Base-by-base conservation (phyloP, 1,140 invertebrate genomes). In the Drosophila watanabei region DNA sequence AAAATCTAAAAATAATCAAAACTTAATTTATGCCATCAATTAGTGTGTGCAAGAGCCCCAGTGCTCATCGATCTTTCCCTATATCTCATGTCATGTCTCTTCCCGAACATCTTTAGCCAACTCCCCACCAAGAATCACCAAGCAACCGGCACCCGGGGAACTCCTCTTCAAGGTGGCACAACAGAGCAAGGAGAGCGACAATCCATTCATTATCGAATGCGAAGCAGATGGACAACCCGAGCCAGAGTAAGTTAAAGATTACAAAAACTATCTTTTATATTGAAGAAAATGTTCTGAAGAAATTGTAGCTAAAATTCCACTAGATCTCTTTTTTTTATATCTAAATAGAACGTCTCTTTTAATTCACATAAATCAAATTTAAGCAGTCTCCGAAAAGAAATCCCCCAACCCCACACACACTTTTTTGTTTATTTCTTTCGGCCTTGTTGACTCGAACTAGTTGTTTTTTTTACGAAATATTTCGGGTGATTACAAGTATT, bases 141-240 rank as follows among this genome's bases (percentile, higher is more conserved):
- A 98, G 94, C 97, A 98, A 93, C 98, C 98, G 33, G 97, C 97
- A 39, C 96, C 96, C 59, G 97, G 98, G 92, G 97, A 98, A 94
- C 94, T 97, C 76, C 95, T 98, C 46, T 99, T 98, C 94, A 97
- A 98, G 95, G 98, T 98, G 61, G 96, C 96, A 46, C 95, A 96
- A 88, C 95, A 95, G 77, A 94, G 94, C 45, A 96, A 96, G 80
- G 97, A 98, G 94, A 97, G 97, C 93, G 97, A 98, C 93, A 98
- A 98, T 94, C 98, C 98, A 49, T 98, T 99, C 94, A 96, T 98
- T 72, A 98, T 99, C 78, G 98, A 99, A 94, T 99, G 98, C 91
- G 98, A 98, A 94, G 98, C 98, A 16, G 97, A 97, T 93, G 98
- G 97, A 82, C 97, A 98, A 94, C 98, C 98, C 20, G 96, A 96